These are phyloP conservation scores for Adineta ricciae DNA, from an alignment of 2,888 invertebrate species.

Conservation along the genomic window DNA sequence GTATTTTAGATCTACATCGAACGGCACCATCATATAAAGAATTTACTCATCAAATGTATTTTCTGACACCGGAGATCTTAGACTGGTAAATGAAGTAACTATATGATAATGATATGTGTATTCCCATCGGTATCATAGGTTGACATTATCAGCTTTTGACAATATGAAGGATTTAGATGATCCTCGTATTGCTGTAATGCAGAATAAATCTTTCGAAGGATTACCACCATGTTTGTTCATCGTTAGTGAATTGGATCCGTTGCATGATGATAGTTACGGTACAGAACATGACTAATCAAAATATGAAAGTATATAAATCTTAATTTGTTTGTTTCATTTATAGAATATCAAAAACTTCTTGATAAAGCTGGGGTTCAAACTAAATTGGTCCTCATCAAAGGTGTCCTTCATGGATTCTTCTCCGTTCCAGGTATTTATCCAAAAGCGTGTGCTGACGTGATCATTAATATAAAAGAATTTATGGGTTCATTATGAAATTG, in stretches of 20 bases:
- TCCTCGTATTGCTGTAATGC: slow-evolving; percentile 37
- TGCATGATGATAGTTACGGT: slow-evolving; percentile 43
- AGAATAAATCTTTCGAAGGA: slow-evolving; percentile 39
- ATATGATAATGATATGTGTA: no score
- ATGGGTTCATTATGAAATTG: no score
- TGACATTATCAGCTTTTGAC: not conserved
- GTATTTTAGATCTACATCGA: slow-evolving; percentile 5
- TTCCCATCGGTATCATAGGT: no score
- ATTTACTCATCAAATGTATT: slow-evolving; percentile 23
- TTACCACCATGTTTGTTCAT: slow-evolving; percentile 43
- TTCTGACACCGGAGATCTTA: slow-evolving; percentile 8
- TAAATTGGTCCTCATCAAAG: slow-evolving; percentile 34
- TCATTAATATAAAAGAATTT: no score
- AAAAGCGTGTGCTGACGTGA: no score
- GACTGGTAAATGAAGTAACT: slow-evolving; percentile 20
- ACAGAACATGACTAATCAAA: slow-evolving; percentile 17
- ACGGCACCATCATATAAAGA: slow-evolving; percentile 19
- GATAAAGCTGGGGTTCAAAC: slow-evolving; percentile 33
- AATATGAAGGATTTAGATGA: slow-evolving; percentile 31
- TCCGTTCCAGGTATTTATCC: slow-evolving; percentile 16
- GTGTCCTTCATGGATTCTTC: slow-evolving; percentile 36
- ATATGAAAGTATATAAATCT: not conserved
- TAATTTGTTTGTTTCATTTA: no score
- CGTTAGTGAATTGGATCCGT: slow-evolving; percentile 43
- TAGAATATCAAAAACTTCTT: slow-evolving; percentile 35